Evolutionary conservation across 2,888 invertebrate species (phyloP), one percentile per base, ranked within the genome.

Genomic region (Nemapogon koenigi): DNA sequence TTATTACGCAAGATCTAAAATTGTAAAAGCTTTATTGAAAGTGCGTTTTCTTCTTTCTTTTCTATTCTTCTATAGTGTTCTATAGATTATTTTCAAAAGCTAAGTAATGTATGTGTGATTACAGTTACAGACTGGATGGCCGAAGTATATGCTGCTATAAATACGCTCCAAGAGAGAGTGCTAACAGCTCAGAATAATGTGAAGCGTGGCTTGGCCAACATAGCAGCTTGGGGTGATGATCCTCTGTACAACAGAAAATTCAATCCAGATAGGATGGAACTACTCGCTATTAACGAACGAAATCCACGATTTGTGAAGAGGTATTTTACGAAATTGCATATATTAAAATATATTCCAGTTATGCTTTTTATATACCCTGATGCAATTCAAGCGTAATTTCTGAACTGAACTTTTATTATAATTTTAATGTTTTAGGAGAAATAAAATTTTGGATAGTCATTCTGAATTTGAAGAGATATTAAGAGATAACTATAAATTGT

Each of bases 221-320:
- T 90, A 16, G 78, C 82, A 1, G 68, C 73, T 0, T 95, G 94
- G 94, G 87, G 88, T 1, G 81, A 83, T 44, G 53, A 75, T 10
- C 91, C 94, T 0, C 66, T 96, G 4, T 90, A 89, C 55, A 84
- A 86, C 52, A 72, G 95, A 15, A 89, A 86, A 50, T 53, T 53
- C 1, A 73, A 73, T 37, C 59, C 59, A 0, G 72, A 71, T 28
- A 73, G 66, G 37, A 39, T 67, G 40, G 75, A 81, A 47, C 58
- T 84, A 31, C 57, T 91, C 1, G 81, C 81, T 17, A 69, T 85
- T 2, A 64, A 62, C 3, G 86, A 87, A 47, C 64, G 83, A 13
- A 59, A 66, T 3, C 78, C 81, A 3, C 72, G 84, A 46, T 71
- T 84, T 14, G 52, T 75, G 15, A 69, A 61, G 41, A 75, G 88